phyloP scores from a whole-genome alignment of 2,888 invertebrate genomes.

The Dastarcus helophoroides region DNA sequence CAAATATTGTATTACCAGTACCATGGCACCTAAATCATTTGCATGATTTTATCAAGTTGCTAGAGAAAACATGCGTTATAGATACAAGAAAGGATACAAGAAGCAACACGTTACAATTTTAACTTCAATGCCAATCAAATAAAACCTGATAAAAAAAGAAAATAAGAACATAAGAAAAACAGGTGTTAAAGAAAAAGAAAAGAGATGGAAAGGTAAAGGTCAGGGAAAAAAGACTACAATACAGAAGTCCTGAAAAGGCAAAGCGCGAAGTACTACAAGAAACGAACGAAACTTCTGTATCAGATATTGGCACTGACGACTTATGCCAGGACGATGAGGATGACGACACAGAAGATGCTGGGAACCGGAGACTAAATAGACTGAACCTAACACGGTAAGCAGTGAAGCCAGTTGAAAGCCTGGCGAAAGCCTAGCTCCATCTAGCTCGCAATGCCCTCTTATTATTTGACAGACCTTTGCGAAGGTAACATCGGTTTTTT shows the following conservation, averaged over 20 bases:
- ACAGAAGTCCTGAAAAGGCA: conserved; percentile 2
- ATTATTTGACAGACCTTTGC: too few relatives aligned
- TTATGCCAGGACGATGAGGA: conserved; percentile 9
- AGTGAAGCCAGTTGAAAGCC: too few relatives aligned
- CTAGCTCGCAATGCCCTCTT: too few relatives aligned
- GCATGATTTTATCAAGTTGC: conserved; percentile 9
- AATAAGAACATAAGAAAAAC: conserved; percentile 10
- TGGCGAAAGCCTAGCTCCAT: too few relatives aligned
- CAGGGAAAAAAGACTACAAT: conserved; percentile 6
- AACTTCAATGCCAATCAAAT: conserved; percentile 13
- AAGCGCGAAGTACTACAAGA: conserved; percentile 9
- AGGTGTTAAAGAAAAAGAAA: conserved; percentile 9
- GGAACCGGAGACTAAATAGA: conserved; percentile 11
- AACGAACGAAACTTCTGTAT: conserved; percentile 8
- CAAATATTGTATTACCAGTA: conserved; percentile 8
- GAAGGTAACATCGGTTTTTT: too few relatives aligned
- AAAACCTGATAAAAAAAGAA: conserved; percentile 14
- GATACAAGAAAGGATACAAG: conserved; percentile 8
- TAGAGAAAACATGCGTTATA: conserved; percentile 10
- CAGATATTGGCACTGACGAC: conserved; percentile 9
- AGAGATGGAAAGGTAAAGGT: conserved; percentile 5
- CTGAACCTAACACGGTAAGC: too few relatives aligned
- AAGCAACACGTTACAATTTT: conserved; percentile 12
- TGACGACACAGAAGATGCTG: conserved; percentile 10
- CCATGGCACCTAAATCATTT: conserved; percentile 5